Evolutionary conservation across 1,140 invertebrate genomes (phyloP).

Genomic region (Halesus radiatus): DNA sequence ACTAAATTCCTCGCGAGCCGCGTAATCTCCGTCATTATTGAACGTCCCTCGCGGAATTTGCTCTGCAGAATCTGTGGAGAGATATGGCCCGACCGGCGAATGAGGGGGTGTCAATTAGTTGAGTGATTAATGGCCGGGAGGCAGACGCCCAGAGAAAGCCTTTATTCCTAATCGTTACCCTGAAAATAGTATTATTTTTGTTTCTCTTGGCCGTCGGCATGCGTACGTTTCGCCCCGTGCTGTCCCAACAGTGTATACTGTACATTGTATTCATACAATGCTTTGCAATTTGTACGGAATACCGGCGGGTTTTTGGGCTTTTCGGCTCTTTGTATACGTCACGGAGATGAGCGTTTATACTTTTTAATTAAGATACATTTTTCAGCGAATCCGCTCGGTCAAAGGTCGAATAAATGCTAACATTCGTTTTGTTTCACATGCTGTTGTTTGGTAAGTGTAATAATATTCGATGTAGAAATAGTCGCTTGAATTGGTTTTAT

Average conservation of each 20-base stretch:
- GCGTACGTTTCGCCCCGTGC: no score
- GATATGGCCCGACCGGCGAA: not conserved
- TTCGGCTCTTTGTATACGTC: no score
- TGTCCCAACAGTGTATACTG: not conserved
- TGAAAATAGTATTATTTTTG: constrained; percentile 36
- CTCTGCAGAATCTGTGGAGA: constrained; percentile 11
- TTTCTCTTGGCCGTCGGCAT: not conserved
- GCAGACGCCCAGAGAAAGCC: constrained; percentile 16
- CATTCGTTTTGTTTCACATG: no score
- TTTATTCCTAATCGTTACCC: constrained; percentile 32
- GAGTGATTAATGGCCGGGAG: constrained; percentile 33
- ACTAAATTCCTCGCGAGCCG: not conserved
- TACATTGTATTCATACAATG: not conserved
- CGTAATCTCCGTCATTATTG: constrained; percentile 22
- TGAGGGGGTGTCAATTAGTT: constrained; percentile 34
- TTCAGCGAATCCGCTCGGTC: no score
- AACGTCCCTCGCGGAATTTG: constrained; percentile 11
- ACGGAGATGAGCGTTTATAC: no score
- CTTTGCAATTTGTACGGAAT: no score
- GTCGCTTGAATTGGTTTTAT: no score
- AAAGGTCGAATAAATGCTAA: no score
- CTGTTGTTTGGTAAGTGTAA: no score
- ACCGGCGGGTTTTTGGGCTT: no score
- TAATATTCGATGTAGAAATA: no score
- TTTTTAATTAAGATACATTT: no score